Base-by-base conservation (phyloP, 2,797 vertebrate genomes). In the Nyctibius grandis region DNA sequence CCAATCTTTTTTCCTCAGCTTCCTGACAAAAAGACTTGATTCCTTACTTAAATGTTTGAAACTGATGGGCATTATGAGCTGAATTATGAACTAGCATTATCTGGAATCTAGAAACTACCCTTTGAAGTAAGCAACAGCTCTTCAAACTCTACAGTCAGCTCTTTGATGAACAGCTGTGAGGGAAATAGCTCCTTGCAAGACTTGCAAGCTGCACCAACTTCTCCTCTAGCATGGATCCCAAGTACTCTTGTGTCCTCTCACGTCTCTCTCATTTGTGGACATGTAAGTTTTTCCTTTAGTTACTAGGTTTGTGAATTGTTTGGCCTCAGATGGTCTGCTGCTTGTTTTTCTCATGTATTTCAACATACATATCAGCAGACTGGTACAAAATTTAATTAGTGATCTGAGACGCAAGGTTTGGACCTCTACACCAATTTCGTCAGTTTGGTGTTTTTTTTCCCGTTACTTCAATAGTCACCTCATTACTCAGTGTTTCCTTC, bases 101-200 rank as follows among this genome's bases (percentile, higher is more conserved):
- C 72, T 83, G 68, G 54, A 76, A 89, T 65, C 79, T 85, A 70
- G 56, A 85, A 88, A 57, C 60, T 68, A n/a, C 28, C 31, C 82
- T 95, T 88, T 93, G 79, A 91, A 86, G 90, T 56, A 51, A 90
- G 44, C 47, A 93, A 45, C 65, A 67, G 91, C 72, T 80, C 85
- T 73, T 69, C 78, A n/a, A 67, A 54, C 82, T 59, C 76, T 13
- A 50, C 72, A 44, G 26, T n/a, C 67, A 80, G 53, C 33, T 77
- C 68, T 70, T 60, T 40, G 56, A 63, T 69, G 56, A 82, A 29
- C 36, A 84, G 79, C 69, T 80, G 54, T 28, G 69, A 95, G 85
- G 53, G n/a, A 89, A 90, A 74, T 12, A 77, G 36, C 48, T 90
- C 54, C 79, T n/a, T 59, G 22, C 6, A 7, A 67, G 64, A 84